phyloP scores from a whole-genome alignment of 1,140 invertebrate species.

The Saccostrea glomerata region DNA sequence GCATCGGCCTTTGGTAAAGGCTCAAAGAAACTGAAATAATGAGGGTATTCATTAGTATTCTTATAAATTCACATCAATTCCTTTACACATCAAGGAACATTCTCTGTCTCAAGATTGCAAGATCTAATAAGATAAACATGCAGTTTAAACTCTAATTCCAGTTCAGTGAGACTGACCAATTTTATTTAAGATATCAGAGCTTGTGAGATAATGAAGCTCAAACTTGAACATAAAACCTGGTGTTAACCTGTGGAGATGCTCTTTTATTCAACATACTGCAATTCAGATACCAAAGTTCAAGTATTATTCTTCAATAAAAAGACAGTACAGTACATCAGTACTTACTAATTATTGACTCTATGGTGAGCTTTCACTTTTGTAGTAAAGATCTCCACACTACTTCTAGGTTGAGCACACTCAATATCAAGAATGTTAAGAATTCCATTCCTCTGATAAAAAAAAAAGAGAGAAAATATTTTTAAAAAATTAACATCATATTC shows the following conservation, averaged over 20 bases:
- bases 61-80: neutral
- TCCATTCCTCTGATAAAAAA: constrained; percentile 86
- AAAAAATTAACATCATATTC: too few relatives aligned
- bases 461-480: neutral
- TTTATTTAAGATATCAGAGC: too few relatives aligned
- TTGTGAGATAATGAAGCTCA: too few relatives aligned
- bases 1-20: constrained; percentile 62
- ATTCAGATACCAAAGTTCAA: too few relatives aligned
- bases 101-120: neutral
- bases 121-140: neutral
- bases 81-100: neutral
- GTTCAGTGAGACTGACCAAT: too few relatives aligned
- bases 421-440: constrained; percentile 94
- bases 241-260: neutral
- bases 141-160: too few relatives aligned
- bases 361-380: constrained; percentile 61
- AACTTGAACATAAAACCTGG: too few relatives aligned
- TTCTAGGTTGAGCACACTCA: constrained; percentile 85
- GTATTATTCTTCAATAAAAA: too few relatives aligned
- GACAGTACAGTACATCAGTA: neutral
- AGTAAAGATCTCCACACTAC: constrained; percentile 47
- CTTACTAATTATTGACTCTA: constrained; percentile 67
- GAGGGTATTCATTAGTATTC: neutral
- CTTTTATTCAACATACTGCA: neutral
- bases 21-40: constrained; percentile 82